These are phyloP conservation scores for Rosalia funebris DNA, from an alignment of 2,888 invertebrate genomes.

Conservation along the genomic window DNA sequence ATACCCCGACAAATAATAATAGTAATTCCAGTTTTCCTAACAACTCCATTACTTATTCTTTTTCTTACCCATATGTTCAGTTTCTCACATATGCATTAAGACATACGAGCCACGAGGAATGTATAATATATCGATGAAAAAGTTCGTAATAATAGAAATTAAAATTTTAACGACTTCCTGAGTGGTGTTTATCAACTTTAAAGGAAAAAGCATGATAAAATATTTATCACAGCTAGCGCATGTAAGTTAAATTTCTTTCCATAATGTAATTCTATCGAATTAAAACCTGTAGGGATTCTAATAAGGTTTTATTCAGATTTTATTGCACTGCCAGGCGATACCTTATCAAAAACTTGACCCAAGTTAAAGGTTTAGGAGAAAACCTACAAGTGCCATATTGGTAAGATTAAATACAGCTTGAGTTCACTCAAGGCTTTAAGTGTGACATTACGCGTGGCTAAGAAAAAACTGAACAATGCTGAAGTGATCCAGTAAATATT, in stretches of 20 bases:
- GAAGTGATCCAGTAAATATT: too few relatives aligned
- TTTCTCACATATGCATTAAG: constrained; percentile 28
- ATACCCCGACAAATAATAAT: constrained; percentile 36
- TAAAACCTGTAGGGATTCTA: constrained; percentile 41
- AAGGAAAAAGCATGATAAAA: constrained; percentile 9
- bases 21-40: constrained; percentile 31
- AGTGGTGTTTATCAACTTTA: constrained; percentile 21
- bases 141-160: constrained; percentile 28
- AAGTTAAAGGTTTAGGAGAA: constrained; percentile 52
- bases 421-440: too few relatives aligned
- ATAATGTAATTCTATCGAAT: constrained; percentile 31
- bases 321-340: constrained; percentile 48
- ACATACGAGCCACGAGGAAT: constrained; percentile 29
- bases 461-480: too few relatives aligned
- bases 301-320: constrained; percentile 46
- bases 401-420: not conserved
- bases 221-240: constrained; percentile 8
- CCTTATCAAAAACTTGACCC: constrained; percentile 57
- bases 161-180: constrained; percentile 22
- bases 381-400: constrained; percentile 47
- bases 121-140: constrained; percentile 27
- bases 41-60: constrained; percentile 48
- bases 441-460: too few relatives aligned
- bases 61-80: constrained; percentile 49
- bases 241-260: constrained; percentile 34